Conservation (phyloP, 2,113 vertebrate species). For the Porphyrio hochstetteri region DNA sequence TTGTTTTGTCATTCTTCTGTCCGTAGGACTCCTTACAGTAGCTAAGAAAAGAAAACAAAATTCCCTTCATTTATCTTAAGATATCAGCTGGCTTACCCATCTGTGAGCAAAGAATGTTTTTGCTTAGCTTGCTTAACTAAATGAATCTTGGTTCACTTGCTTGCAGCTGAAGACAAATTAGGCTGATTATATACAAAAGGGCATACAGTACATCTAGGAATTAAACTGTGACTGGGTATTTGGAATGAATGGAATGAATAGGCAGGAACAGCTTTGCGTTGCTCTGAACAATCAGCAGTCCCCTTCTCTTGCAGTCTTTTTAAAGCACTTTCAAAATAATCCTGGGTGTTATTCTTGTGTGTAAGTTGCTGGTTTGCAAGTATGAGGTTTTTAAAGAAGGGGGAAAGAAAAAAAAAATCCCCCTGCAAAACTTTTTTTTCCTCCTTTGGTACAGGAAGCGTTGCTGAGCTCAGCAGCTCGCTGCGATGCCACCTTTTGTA, state of each 20-base stretch:
- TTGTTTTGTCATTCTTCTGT: constrained; percentile 37
- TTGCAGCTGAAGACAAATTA: constrained; percentile 57
- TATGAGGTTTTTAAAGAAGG: neutral
- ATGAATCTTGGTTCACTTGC: constrained; percentile 51
- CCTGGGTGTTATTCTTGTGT: neutral
- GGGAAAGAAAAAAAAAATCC: neutral
- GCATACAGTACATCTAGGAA: constrained; percentile 44
- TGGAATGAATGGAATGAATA: constrained; percentile 55
- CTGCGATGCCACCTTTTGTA: neutral
- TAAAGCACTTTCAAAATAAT: constrained; percentile 42
- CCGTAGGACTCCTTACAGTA: constrained; percentile 1
- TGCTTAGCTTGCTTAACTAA: constrained; percentile 50
- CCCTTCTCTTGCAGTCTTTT: neutral
- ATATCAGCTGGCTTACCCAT: constrained; percentile 27
- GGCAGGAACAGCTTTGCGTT: constrained; percentile 26
- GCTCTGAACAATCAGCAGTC: constrained; percentile 23
- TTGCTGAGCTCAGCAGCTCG: neutral
- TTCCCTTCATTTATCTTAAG: constrained; percentile 22
- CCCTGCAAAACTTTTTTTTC: neutral
- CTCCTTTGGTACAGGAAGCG: neutral
- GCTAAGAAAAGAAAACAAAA: constrained; percentile 48
- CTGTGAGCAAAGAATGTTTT: constrained; percentile 40
- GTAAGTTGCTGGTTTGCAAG: neutral
- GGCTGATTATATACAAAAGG: constrained; percentile 44
- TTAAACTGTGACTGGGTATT: constrained; percentile 21